These are phyloP conservation scores for Isichthys henryi DNA, from an alignment of 2,113 vertebrate genomes.

Conservation along the genomic window DNA sequence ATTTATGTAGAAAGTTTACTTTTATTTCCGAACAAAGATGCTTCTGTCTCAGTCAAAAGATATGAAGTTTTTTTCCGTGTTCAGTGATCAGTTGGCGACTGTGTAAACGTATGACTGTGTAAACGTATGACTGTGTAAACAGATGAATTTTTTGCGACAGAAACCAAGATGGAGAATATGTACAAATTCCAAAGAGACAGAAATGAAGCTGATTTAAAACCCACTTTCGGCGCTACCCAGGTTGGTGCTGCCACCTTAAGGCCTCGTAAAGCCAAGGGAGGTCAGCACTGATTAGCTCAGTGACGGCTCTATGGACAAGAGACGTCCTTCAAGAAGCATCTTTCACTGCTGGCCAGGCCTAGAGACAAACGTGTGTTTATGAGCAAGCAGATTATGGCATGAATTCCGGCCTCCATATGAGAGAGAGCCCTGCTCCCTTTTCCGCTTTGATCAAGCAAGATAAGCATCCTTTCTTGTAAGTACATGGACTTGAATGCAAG, in stretches of 20 bases:
- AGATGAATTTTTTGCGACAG: too few relatives aligned
- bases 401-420: background rate
- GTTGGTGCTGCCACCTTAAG: background rate
- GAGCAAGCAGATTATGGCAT: background rate
- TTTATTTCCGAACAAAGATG: too few relatives aligned
- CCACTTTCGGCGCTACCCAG: background rate
- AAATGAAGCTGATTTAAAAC: too few relatives aligned
- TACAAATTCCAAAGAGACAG: too few relatives aligned
- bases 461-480: background rate
- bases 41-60: too few relatives aligned
- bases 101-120: too few relatives aligned
- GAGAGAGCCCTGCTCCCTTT: background rate
- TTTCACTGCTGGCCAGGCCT: background rate
- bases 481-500: background rate
- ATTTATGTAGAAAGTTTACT: too few relatives aligned
- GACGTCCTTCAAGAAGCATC: background rate
- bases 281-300: background rate
- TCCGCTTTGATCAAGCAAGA: background rate
- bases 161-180: too few relatives aligned
- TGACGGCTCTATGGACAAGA: background rate
- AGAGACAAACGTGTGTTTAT: background rate
- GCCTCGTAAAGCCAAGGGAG: background rate
- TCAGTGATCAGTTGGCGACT: too few relatives aligned
- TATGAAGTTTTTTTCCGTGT: too few relatives aligned
- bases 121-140: too few relatives aligned